Evolutionary conservation across 2,797 vertebrate species (phyloP).

Genomic region (Acrocephalus scirpaceus): DNA sequence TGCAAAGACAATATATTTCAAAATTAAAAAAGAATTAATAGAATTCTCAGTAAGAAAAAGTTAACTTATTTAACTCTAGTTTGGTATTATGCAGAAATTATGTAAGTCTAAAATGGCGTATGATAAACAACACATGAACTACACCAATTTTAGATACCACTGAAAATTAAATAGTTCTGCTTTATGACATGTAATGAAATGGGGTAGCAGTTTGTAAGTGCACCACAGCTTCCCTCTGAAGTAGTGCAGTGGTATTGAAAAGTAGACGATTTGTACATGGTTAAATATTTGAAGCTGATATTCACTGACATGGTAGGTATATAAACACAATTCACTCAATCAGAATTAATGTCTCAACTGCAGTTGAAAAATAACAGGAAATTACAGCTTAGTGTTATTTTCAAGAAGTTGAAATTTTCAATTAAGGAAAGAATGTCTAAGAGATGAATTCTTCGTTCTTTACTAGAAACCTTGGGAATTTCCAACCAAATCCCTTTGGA

Average conservation of each 20-base stretch:
- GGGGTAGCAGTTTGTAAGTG: not conserved
- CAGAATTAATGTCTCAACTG: not conserved
- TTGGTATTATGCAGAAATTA: not conserved
- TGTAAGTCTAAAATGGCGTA: not conserved
- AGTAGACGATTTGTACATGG: not conserved
- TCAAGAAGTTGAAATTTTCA: not conserved
- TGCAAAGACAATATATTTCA: not conserved
- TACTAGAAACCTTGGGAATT: not conserved
- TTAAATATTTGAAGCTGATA: not conserved
- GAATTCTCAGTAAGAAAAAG: not conserved
- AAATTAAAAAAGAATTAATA: not conserved
- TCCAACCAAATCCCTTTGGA: not conserved
- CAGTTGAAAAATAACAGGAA: not conserved
- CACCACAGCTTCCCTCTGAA: not conserved
- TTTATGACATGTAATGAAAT: not conserved
- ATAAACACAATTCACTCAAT: not conserved
- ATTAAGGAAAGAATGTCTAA: not conserved
- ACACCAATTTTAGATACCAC: not conserved
- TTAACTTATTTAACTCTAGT: not conserved
- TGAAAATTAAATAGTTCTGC: not conserved
- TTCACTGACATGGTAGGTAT: not conserved
- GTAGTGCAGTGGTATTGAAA: not conserved
- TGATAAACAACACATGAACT: not conserved
- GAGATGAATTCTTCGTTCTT: not conserved
- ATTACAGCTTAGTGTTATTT: not conserved